Percentiles rank a stretch among this genome's conserved stretches.
These are phyloP conservation scores for Monomorium pharaonis DNA, from an alignment of 1,140 invertebrate species.

Conservation along the genomic window DNA sequence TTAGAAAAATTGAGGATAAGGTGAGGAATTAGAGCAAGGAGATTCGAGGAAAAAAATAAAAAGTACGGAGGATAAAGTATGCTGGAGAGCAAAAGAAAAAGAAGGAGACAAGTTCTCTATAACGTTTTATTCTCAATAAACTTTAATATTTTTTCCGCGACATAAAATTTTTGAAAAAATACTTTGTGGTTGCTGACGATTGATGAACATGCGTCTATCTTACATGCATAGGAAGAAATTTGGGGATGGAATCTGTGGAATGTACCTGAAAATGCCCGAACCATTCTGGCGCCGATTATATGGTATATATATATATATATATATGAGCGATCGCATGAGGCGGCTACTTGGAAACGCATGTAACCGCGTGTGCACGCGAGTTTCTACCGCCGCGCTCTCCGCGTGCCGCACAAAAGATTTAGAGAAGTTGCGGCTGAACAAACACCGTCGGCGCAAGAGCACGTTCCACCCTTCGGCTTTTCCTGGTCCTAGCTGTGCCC, in stretches of 20 bases:
- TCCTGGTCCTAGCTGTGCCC: conserved; percentile 44
- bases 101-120: too few species aligned
- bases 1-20: too few species aligned
- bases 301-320: too few species aligned
- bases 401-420: conserved; percentile 78
- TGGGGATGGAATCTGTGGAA: neutral
- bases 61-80: too few species aligned
- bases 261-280: neutral
- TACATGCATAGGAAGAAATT: neutral
- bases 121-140: too few species aligned
- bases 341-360: conserved; percentile 67
- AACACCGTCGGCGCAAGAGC: conserved; percentile 74
- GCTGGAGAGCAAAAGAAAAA: too few species aligned
- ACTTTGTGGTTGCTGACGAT: too few species aligned
- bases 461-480: conserved; percentile 73
- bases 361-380: conserved; percentile 67
- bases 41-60: too few species aligned
- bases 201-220: too few species aligned
- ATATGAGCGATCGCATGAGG: conserved; percentile 3
- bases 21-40: too few species aligned
- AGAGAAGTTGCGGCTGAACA: conserved; percentile 81
- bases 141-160: too few species aligned
- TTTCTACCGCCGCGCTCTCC: conserved; percentile 65
- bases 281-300: neutral
- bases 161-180: too few species aligned